A percentile compares a stretch with the other conserved stretches of the same genome.
These are phyloP conservation scores for Aphelenchoides besseyi DNA, from an alignment of 1,140 invertebrate species.

Conservation along the genomic window DNA sequence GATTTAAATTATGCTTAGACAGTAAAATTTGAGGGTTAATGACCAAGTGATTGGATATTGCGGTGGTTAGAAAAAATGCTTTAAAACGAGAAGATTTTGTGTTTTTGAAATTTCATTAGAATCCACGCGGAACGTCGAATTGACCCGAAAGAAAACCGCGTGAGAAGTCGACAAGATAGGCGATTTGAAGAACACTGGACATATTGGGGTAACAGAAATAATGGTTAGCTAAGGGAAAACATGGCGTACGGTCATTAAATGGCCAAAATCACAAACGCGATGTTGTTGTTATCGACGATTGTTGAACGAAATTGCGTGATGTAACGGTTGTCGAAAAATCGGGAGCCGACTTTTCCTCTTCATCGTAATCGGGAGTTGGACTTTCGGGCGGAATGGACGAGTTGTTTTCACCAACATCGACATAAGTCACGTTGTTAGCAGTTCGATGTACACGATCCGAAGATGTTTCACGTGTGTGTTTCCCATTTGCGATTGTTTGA, in stretches of 20 bases:
- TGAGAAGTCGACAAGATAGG: neutral
- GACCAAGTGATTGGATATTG: neutral
- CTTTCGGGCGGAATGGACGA: conserved; percentile 9
- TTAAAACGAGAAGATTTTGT: too few relatives aligned
- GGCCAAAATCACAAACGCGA: neutral
- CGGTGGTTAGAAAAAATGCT: neutral
- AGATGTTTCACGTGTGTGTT: conserved; percentile 28
- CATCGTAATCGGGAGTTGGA: conserved; percentile 43
- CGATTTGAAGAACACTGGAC: neutral
- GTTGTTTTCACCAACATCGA: conserved; percentile 21
- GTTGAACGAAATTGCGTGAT: neutral
- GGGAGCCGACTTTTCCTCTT: conserved; percentile 24
- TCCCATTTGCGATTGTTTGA: neutral
- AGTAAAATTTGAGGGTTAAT: neutral
- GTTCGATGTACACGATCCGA: conserved; percentile 39
- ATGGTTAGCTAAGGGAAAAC: neutral
- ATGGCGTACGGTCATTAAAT: neutral
- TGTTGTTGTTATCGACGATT: neutral
- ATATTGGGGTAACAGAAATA: neutral
- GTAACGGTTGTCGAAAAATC: neutral
- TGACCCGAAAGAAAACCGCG: too few relatives aligned
- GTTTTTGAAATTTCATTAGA: too few relatives aligned
- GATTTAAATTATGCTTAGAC: neutral
- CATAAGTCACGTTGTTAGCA: conserved; percentile 47
- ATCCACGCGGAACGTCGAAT: too few relatives aligned